Evolutionary conservation across 2,113 vertebrate species (phyloP).

Genomic region (Crocuta crocuta): DNA sequence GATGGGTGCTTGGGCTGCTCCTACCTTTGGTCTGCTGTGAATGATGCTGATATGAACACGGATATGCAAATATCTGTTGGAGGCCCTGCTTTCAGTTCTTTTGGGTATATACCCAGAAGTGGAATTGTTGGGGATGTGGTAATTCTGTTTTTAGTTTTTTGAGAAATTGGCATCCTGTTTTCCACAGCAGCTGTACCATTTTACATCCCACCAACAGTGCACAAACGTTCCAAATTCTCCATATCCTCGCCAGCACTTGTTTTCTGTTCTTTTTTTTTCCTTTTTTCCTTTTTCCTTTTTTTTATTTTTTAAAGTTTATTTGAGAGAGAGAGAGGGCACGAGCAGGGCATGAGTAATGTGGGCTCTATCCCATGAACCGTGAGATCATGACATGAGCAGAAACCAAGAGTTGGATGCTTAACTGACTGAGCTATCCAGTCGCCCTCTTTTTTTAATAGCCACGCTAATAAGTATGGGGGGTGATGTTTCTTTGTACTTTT

Average conservation of each 20-base stretch:
- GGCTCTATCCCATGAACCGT: too few species aligned
- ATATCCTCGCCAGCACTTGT: neutral
- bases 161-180: neutral
- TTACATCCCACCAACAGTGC: neutral
- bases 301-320: neutral
- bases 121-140: neutral
- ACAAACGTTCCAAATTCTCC: neutral
- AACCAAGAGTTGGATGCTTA: too few species aligned
- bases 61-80: neutral
- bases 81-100: neutral
- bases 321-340: too few species aligned
- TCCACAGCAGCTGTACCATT: neutral
- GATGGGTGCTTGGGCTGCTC: neutral
- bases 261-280: neutral
- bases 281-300: neutral
- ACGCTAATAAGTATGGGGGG: too few species aligned
- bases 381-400: too few species aligned
- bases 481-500: neutral
- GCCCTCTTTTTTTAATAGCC: neutral
- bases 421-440: too few species aligned
- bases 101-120: neutral
- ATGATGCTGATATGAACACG: neutral
- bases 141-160: slow-evolving; percentile 16
- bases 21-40: neutral
- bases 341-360: too few species aligned